A percentile compares a stretch with the other conserved stretches of the same genome.
These are phyloP conservation scores for Tricholaema leucomelas DNA, from an alignment of 2,113 vertebrate species.

Conservation along the genomic window DNA sequence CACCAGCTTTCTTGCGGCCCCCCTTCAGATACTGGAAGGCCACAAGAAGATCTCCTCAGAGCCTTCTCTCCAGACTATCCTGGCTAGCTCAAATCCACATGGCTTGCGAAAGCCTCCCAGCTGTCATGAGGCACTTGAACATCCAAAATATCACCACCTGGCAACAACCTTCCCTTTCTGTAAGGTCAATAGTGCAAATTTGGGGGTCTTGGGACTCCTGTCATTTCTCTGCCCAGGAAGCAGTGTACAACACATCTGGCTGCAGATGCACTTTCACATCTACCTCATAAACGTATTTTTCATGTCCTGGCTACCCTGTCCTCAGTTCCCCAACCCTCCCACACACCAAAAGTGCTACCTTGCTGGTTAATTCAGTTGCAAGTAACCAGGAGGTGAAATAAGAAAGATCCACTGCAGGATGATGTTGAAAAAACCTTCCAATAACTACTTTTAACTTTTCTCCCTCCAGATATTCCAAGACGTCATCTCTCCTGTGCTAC, in stretches of 20 bases:
- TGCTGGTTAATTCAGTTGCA: neutral
- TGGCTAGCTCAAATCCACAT: neutral
- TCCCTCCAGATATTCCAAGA: neutral
- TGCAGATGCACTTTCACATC: neutral
- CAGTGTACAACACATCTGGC: neutral
- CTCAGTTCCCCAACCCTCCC: fast-evolving
- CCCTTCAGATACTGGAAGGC: too few relatives aligned
- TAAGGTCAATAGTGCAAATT: neutral
- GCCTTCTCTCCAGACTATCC: neutral
- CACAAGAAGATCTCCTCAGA: too few relatives aligned
- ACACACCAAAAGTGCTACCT: neutral
- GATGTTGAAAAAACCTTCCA: neutral
- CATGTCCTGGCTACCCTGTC: neutral
- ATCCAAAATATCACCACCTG: neutral
- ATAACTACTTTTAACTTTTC: neutral
- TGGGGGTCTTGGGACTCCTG: neutral
- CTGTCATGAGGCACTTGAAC: neutral
- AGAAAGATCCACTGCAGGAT: neutral
- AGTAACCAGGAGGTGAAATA: neutral
- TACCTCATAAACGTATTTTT: neutral
- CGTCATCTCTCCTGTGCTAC: neutral
- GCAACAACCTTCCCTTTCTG: neutral
- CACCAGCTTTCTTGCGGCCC: too few relatives aligned
- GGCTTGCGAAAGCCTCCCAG: neutral
- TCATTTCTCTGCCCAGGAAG: neutral